Percentiles rank a stretch among this genome's conserved stretches.
Conservation (phyloP, 2,888 invertebrate genomes). For the Dioctria rufipes region DNA sequence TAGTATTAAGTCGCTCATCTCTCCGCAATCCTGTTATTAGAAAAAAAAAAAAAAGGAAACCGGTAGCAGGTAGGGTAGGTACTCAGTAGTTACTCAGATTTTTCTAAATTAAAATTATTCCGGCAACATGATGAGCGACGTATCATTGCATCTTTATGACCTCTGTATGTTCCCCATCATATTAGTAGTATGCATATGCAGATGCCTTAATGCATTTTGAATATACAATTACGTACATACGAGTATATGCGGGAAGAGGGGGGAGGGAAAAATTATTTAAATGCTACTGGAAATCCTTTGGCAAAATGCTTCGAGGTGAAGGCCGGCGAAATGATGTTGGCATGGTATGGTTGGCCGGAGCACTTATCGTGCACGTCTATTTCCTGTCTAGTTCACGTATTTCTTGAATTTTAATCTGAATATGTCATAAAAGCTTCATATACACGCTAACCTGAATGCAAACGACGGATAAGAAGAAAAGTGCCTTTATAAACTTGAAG, state of each 20-base stretch:
- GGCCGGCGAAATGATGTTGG: neutral
- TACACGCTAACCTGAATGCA: constrained; percentile 39
- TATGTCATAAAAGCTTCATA: constrained; percentile 45
- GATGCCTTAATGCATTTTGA: constrained; percentile 36
- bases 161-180: constrained; percentile 9
- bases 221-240: neutral
- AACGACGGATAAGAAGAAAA: constrained; percentile 27
- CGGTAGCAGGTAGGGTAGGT: no score
- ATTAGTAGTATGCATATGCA: neutral
- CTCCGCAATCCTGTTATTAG: no score
- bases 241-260: neutral
- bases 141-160: neutral
- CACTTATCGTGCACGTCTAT: constrained; percentile 45
- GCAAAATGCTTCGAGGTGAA: neutral
- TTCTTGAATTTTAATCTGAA: constrained; percentile 47
- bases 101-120: constrained; percentile 48
- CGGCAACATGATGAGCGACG: constrained; percentile 23
- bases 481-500: constrained; percentile 14
- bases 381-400: constrained; percentile 43
- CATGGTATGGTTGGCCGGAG: neutral
- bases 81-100: no score
- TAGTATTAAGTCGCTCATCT: neutral
- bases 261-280: constrained; percentile 11
- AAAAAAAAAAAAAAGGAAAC: no score
- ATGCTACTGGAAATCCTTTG: neutral